phyloP scores from a whole-genome alignment of 92 coral and sea anemone species.

The Metridium senile region DNA sequence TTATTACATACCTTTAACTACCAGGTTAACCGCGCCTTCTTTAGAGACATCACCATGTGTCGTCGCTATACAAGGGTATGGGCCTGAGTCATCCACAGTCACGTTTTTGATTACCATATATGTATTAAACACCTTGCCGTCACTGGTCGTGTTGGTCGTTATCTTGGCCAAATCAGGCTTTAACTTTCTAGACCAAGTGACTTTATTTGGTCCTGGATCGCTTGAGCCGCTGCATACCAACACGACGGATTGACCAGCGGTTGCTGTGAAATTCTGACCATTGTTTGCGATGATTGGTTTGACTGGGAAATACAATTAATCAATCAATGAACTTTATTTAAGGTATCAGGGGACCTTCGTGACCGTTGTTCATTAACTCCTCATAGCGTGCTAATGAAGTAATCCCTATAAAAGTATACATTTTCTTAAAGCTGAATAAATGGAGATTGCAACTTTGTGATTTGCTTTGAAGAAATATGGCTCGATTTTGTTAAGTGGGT shows the following conservation, averaged over 20 bases:
- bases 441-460: no score
- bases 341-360: no score
- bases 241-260: conserved; percentile 1
- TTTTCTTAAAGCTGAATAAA: no score
- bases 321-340: no score
- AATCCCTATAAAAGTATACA: no score
- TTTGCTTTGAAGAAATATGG: no score
- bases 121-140: conserved; percentile 2
- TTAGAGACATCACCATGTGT: not conserved
- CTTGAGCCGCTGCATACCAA: conserved; percentile 28
- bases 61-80: conserved; percentile 16
- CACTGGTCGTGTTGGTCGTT: not conserved
- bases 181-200: conserved; percentile 15
- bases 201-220: conserved; percentile 14
- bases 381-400: no score
- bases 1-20: conserved; percentile 12
- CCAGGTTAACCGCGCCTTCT: not conserved
- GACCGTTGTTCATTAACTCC: no score
- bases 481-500: no score
- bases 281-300: conserved; percentile 26
- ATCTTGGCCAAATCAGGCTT: not conserved
- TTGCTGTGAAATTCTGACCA: conserved; percentile 20
- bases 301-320: not conserved
- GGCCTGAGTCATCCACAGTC: not conserved
- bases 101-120: conserved; percentile 13